Conservation (phyloP, 2,888 invertebrate genomes). For the Volucella bombylans region DNA sequence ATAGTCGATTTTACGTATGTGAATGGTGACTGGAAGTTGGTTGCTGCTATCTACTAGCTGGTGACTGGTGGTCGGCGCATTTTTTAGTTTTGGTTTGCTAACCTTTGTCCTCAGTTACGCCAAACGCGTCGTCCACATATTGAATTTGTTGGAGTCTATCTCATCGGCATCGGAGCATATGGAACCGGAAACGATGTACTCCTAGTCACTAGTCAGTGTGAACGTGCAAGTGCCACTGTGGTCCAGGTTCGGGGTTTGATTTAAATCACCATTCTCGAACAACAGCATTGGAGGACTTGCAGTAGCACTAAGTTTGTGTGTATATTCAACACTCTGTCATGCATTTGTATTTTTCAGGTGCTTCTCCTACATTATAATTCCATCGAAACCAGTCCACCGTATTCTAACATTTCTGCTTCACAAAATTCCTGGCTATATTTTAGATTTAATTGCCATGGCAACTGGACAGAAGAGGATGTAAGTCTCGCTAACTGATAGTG, state of each 20-base stretch:
- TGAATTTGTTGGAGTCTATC: constrained; percentile 52
- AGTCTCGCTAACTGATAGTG: constrained; percentile 75
- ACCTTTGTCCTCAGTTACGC: constrained; percentile 44
- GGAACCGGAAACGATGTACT: neutral
- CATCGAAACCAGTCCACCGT: constrained; percentile 81
- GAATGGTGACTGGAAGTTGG: constrained; percentile 1
- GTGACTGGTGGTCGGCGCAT: constrained; percentile 3
- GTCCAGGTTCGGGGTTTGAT: constrained; percentile 54
- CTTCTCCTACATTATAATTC: constrained; percentile 82
- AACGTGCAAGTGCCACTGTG: constrained; percentile 63
- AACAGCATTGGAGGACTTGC: constrained; percentile 32
- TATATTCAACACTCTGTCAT: constrained; percentile 63
- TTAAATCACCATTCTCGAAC: constrained; percentile 29
- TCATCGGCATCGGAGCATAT: constrained; percentile 53
- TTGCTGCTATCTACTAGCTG: constrained; percentile 2
- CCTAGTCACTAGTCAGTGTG: constrained; percentile 6
- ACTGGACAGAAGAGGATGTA: constrained; percentile 83
- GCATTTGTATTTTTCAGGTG: constrained; percentile 79
- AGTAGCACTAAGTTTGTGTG: constrained; percentile 35
- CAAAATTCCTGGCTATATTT: constrained; percentile 82
- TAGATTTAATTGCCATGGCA: constrained; percentile 82
- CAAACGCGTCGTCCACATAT: constrained; percentile 34
- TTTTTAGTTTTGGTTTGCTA: constrained; percentile 50
- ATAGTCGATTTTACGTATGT: constrained; percentile 17
- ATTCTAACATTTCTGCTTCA: constrained; percentile 81